phyloP scores from a whole-genome alignment of 2,797 vertebrate species.

The Hydrocynus forskahlii region DNA sequence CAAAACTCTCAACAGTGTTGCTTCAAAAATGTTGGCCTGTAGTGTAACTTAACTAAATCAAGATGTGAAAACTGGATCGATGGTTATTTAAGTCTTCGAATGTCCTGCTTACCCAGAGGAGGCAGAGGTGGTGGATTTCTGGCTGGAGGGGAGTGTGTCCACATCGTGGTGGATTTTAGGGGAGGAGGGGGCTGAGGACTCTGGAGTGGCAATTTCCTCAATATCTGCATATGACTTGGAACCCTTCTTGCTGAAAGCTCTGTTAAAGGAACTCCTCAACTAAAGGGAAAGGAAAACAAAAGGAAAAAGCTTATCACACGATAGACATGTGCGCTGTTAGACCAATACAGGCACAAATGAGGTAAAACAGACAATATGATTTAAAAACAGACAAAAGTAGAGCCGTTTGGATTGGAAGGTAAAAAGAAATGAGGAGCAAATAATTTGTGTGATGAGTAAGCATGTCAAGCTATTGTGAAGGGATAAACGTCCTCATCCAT shows the following conservation, averaged over 20 bases:
- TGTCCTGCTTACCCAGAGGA: slow-evolving; percentile 76
- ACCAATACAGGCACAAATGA: background rate
- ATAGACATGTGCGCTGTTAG: background rate
- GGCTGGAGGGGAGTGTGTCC: slow-evolving; percentile 70
- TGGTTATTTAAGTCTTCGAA: background rate
- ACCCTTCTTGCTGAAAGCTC: slow-evolving; percentile 98
- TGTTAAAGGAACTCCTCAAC: slow-evolving; percentile 99
- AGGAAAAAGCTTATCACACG: background rate
- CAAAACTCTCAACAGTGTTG: too few species aligned
- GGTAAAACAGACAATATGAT: background rate
- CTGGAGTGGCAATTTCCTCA: slow-evolving; percentile 94
- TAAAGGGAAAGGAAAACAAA: slow-evolving; percentile 58
- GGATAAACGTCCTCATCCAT: background rate
- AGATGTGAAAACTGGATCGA: background rate
- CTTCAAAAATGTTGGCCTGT: background rate
- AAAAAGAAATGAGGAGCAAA: background rate
- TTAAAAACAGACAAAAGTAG: background rate
- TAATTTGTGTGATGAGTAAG: slow-evolving; percentile 14
- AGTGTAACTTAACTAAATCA: too few species aligned
- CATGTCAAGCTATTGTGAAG: background rate
- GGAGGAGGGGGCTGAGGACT: slow-evolving; percentile 94
- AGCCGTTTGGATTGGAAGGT: background rate
- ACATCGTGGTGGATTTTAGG: slow-evolving; percentile 86
- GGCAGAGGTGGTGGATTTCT: slow-evolving; percentile 82
- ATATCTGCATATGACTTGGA: slow-evolving; percentile 97